Percentiles rank a stretch among this genome's conserved stretches.
Conservation (phyloP, 2,113 vertebrate species). For the Spea bombifrons region DNA sequence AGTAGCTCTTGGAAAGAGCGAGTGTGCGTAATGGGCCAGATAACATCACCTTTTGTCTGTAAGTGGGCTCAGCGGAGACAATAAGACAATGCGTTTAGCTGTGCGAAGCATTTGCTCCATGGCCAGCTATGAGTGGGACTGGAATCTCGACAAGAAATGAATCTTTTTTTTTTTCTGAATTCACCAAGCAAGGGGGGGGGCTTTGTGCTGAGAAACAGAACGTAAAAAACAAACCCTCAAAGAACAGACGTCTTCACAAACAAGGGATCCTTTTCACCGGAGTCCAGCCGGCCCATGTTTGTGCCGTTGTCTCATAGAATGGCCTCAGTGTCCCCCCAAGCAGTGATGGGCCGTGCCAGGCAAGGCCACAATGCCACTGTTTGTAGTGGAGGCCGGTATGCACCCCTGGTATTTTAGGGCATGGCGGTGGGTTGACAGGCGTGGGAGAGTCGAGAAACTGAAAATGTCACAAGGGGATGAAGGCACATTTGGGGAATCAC, state of each 20-base stretch:
- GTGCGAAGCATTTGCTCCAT: background rate
- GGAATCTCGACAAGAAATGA: constrained; percentile 57
- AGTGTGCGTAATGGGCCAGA: background rate
- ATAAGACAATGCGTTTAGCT: background rate
- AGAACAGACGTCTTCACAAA: background rate
- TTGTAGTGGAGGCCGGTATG: constrained; percentile 64
- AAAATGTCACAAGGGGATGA: constrained; percentile 35
- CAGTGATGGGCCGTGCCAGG: constrained; percentile 60
- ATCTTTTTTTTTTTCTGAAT: constrained; percentile 43
- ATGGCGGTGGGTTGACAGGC: constrained; percentile 17
- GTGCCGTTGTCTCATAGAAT: constrained; percentile 63
- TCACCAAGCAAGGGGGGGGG: constrained; percentile 27
- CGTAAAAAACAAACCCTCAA: constrained; percentile 44
- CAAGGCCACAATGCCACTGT: constrained; percentile 69
- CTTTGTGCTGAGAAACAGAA: constrained; percentile 49
- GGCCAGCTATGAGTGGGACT: constrained; percentile 55
- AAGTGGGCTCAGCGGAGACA: background rate
- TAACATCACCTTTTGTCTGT: background rate
- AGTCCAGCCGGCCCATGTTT: constrained; percentile 10
- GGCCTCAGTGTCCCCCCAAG: constrained; percentile 60
- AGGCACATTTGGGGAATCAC: no score
- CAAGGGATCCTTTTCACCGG: constrained; percentile 49
- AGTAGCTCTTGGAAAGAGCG: background rate
- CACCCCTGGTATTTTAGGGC: constrained; percentile 65
- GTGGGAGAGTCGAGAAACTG: constrained; percentile 20